Base-by-base conservation (phyloP, 1,140 invertebrate species). In the Hylaeus volcanicus region DNA sequence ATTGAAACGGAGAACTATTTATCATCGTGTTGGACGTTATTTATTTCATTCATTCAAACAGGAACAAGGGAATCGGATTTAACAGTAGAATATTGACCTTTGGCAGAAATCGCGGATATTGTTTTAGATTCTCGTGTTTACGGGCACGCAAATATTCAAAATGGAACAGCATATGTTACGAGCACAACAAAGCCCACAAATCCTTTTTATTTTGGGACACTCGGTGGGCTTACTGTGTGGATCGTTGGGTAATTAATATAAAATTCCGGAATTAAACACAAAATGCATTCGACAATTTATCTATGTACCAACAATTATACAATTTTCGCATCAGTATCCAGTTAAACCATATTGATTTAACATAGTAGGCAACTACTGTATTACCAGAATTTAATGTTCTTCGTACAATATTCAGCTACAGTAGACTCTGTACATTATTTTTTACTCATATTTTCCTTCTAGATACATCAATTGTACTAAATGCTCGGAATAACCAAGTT, bases 1-100 rank as follows among this genome's bases (percentile, higher is more conserved):
- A 76, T 69, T 76, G 69, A 69, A 14, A 3, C 9, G 5, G 3
- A 12, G 37, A 48, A 60, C 63, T 58, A 76, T 76, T 69, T 48
- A 69, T 41, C 53, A 37, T 39, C 12, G 5, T 69, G 6, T 39
- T 48, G 26, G 15, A 45, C 64, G 15, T 65, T 12, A 39, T 48
- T 69, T 68, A 37, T 12, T 76, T 69, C 1, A 8, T 15, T 48
- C 39, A 69, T 69, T 60, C 14, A 76, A 76, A 37, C 53, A 43
- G 37, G 56, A 76, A 76, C 26, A 8, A 39, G 11, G 12, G 15
- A 75, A 26, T 45, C 1, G 1, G 41, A n/a, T 55, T 51, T 15
- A 60, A 26, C 58, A 5, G 5, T 8, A 26, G 12, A 11, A 51
- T 37, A 15, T 69, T 60, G 5, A 1, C 58, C n/a, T 60, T 60